Conservation (phyloP, 2,113 vertebrate species). For the Ursus arctos region DNA sequence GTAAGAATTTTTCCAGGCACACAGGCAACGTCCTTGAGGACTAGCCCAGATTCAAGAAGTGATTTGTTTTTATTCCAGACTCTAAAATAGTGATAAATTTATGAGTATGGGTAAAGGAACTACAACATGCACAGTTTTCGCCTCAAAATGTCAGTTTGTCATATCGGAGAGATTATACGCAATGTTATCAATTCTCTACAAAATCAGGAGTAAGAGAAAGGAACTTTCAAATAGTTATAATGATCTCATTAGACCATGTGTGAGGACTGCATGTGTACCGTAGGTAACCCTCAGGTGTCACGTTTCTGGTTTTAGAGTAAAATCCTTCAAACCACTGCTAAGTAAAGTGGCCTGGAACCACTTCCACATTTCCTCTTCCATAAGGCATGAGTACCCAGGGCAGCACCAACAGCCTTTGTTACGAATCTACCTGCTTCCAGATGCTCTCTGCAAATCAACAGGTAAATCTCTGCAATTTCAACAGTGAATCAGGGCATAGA, state of each 20-base stretch:
- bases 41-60: not conserved
- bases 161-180: not conserved
- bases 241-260: not conserved
- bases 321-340: not conserved
- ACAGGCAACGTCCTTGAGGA: not conserved
- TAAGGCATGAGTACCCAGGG: too few relatives aligned
- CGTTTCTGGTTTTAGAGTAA: not conserved
- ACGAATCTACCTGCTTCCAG: not conserved
- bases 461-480: not conserved
- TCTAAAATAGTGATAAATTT: not conserved
- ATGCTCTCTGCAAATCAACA: not conserved
- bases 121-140: not conserved
- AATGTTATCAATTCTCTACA: not conserved
- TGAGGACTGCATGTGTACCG: fast-evolving
- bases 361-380: not conserved
- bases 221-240: not conserved
- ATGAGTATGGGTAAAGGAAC: not conserved
- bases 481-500: not conserved
- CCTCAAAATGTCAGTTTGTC: not conserved
- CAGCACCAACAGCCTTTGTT: not conserved
- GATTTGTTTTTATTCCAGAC: not conserved
- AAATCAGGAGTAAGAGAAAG: not conserved
- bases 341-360: not conserved
- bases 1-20: not conserved
- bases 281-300: not conserved